Evolutionary conservation across 1,140 invertebrate genomes (phyloP), one percentile per base, ranked within the genome.

Genomic region (Brachionus angularis): DNA sequence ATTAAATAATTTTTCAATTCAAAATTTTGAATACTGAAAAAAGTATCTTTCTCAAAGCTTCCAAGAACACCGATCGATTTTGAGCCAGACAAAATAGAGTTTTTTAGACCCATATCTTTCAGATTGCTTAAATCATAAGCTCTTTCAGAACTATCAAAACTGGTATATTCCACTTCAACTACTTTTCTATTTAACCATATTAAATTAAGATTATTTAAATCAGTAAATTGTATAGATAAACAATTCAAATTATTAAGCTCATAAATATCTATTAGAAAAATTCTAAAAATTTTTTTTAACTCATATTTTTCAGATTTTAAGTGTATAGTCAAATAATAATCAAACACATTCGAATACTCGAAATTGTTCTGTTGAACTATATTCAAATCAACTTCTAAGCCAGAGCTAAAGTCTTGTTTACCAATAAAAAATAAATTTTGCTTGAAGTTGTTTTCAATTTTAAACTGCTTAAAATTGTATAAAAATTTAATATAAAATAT

Each of bases 241-340:
- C 62, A 67, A 23, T 67, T 67, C 1, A 67, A 29, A 10, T 27
- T 50, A 42, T 67, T 67, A n/a, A 67, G 31, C 10, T 67, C 23
- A 18, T 21, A 31, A 8, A 67, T 47, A 33, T 67, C 62, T 10
- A 29, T 25, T 10, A 67, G 42, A 8, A 14, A 10, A n/a, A 67
- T 27, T 31, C 29, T 18, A 50, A 67, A 67, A 23, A 47, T n/a
- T 36, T 67, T 67, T 18, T 23, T 14, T 18, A 67, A 5, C 10
- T 50, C 31, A 12, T 12, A 27, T 4, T 47, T 18, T 18, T 67
- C 36, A 5, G 42, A 47, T 21, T 14, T n/a, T n/a, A n/a, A n/a
- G n/a, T n/a, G n/a, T n/a, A n/a, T n/a, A n/a, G n/a, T n/a, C n/a
- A n/a, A n/a, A n/a, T n/a, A n/a, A n/a, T n/a, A n/a, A n/a, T n/a